A percentile compares a stretch with the other conserved stretches of the same genome.
Evolutionary conservation across 2,113 vertebrate genomes (phyloP).

Genomic region (Aphyosemion australe): DNA sequence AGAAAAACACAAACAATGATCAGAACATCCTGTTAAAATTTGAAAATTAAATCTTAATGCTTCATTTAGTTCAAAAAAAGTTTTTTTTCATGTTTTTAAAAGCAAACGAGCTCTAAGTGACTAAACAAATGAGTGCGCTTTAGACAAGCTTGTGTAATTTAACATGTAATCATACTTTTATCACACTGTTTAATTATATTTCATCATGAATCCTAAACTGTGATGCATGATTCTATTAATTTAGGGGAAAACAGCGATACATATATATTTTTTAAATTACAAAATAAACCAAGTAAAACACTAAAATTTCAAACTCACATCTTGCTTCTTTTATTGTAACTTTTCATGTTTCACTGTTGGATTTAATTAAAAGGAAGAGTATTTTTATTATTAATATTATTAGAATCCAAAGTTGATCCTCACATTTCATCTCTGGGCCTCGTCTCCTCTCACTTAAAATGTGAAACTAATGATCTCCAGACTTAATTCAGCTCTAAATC

Average conservation of each 20-base stretch:
- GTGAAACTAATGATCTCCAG: constrained; percentile 20
- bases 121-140: constrained; percentile 13
- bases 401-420: constrained; percentile 1
- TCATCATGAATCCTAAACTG: background rate
- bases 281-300: background rate
- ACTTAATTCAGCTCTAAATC: constrained; percentile 22
- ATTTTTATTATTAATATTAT: background rate
- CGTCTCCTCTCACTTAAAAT: background rate
- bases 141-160: constrained; percentile 15
- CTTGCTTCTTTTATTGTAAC: background rate
- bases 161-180: constrained; percentile 18
- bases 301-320: no score
- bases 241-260: background rate
- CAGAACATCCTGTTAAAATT: background rate
- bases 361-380: constrained; percentile 34
- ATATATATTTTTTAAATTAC: constrained; percentile 11
- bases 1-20: constrained; percentile 3
- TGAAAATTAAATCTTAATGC: background rate
- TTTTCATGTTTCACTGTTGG: background rate
- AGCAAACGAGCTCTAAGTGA: constrained; percentile 27
- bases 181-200: background rate
- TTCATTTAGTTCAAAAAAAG: background rate
- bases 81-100: constrained; percentile 19
- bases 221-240: constrained; percentile 24
- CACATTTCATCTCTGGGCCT: constrained; percentile 19